Evolutionary conservation across 2,797 vertebrate species (phyloP), one percentile per base, ranked within the genome.

Genomic region (Pelodytes ibericus): DNA sequence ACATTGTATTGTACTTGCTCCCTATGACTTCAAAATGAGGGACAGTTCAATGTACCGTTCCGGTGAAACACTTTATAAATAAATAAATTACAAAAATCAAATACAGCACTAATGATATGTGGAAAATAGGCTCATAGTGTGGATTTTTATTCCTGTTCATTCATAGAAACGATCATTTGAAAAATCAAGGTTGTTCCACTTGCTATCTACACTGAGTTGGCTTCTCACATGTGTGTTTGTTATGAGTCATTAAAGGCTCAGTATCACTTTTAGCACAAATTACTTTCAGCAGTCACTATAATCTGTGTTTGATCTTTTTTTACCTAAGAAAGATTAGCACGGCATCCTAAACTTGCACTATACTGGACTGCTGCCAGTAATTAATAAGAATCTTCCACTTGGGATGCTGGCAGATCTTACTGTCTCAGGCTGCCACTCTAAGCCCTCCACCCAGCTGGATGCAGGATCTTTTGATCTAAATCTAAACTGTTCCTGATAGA

Each of bases 381-480:
- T 72, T 79, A 79, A 73, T 72, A 72, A 44, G 63, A 73, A 51
- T 5, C 62, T 68, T 61, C 44, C 70, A 68, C 76, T 73, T 72
- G 70, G 70, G 69, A 79, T 56, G 41, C 70, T 67, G 63, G 63
- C 62, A 49, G 56, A 59, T 51, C 49, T 53, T 59, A 60, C 59
- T 67, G 62, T 72, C 70, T 51, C 22, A 63, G 65, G 63, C 70
- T 51, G 70, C 70, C 27, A 25, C 44, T 30, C 25, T 24, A 20
- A 53, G 44, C 44, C 44, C n/a, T n/a, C 25, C 4, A 18, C 76
- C 68, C 70, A 60, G 76, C 63, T 79, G 76, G 76, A 67, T 27
- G 71, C 29, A 56, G 63, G 76, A 62, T 66, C 70, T 67, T 77
- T 79, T 79, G 63, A 79, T 66, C 62, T 79, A 63, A 79, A 68